Evolutionary conservation across 2,888 invertebrate genomes (phyloP), one percentile per base, ranked within the genome.

Genomic region (Yponomeuta sedellus): DNA sequence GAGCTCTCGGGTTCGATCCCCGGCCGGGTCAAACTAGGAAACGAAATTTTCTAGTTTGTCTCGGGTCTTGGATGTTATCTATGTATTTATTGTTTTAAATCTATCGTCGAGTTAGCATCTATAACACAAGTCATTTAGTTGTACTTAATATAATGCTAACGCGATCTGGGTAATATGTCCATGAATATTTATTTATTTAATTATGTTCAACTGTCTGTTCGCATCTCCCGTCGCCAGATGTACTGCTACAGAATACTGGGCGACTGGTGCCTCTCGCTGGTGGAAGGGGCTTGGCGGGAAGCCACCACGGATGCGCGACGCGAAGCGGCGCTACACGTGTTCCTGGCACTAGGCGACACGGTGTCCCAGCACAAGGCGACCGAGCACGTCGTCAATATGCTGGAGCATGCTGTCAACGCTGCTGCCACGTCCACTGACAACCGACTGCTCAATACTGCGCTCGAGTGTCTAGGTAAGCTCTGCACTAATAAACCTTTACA

Each of bases 241-340:
- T 97, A 97, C 82, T 97, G 97, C 82, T 96, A 95, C 85, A 94
- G 94, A 73, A 94, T 98, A 8, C 86, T 98, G n/a, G 94, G 95
- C 70, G 93, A 94, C 59, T 93, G 94, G 77, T 93, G 97, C 76
- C 87, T 97, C 72, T 90, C 94, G 69, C 92, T 95, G 66, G 92
- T 97, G 70, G 94, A 94, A 67, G 88, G 90, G 8, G 93, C 94
- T 72, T 82, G 95, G 52, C 91, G 93, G 64, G 92, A 95, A 65
- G 88, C 96, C 65, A 93, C 92, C 52, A 88, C 87, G 10, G 93
- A 94, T 74, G 68, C 92, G 92, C 77, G 78, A 68, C 85, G 86
- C 66, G 90, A 88, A 75, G 89, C 90, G 11, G 92, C 89, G 10
- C 78, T 93, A 70, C 92, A 93, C 77, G 92, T 92, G 70, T 91